Conservation (phyloP, 2,113 vertebrate genomes). For the Pionites leucogaster region DNA sequence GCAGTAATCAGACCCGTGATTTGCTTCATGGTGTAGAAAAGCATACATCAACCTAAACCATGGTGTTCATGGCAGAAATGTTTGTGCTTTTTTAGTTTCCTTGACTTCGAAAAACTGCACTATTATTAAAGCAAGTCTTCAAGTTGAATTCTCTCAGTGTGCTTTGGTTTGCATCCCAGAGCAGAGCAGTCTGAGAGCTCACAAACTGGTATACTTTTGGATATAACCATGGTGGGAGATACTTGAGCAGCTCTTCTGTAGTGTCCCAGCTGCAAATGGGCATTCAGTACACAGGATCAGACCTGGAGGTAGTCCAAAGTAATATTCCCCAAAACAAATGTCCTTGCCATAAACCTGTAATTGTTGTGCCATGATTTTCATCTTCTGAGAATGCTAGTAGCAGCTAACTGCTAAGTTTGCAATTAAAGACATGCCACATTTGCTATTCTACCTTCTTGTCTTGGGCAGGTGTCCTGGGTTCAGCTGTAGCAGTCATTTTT, state of each 20-base stretch:
- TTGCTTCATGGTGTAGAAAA: not conserved
- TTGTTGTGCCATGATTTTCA: not conserved
- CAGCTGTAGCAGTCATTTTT: not conserved
- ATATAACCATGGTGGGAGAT: not conserved
- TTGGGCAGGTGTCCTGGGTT: not conserved
- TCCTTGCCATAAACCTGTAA: not conserved
- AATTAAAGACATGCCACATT: not conserved
- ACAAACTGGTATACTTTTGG: not conserved
- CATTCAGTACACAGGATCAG: rapidly evolving
- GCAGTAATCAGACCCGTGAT: rapidly evolving
- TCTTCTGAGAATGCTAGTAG: not conserved
- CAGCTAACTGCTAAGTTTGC: not conserved
- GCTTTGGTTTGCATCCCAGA: not conserved
- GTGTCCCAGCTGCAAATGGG: not conserved
- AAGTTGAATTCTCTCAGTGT: not conserved
- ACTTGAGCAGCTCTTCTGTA: not conserved
- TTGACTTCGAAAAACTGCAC: not conserved
- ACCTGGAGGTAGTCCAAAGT: not conserved
- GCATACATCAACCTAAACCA: rapidly evolving
- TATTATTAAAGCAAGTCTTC: not conserved
- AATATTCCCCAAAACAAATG: not conserved
- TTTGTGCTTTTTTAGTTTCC: not conserved
- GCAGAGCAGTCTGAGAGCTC: not conserved
- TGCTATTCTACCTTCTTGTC: not conserved
- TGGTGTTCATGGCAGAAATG: not conserved